Conservation (phyloP, 2,888 invertebrate species). For the Ichneumon xanthorius region DNA sequence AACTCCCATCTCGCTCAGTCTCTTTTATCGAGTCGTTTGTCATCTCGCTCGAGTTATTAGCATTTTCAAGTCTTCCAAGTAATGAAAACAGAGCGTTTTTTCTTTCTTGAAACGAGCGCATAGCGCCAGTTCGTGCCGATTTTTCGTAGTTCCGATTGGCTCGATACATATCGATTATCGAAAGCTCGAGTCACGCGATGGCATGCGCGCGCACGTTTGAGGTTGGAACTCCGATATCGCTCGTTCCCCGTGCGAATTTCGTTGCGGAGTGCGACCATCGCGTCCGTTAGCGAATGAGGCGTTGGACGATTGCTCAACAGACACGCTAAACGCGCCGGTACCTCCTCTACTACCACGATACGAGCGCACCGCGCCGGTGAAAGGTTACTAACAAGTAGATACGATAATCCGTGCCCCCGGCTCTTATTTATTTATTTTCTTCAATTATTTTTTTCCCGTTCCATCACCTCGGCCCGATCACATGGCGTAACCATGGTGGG, state of each 20-base stretch:
- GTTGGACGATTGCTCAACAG: slow-evolving; percentile 71
- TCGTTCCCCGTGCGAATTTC: slow-evolving; percentile 26
- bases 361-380: slow-evolving; percentile 66
- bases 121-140: too few species aligned
- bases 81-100: too few species aligned
- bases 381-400: slow-evolving; percentile 74
- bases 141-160: too few species aligned
- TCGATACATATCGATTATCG: too few species aligned
- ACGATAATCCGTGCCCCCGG: slow-evolving; percentile 27
- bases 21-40: too few species aligned
- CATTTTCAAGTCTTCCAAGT: too few species aligned
- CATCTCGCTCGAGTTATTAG: too few species aligned
- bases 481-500: slow-evolving; percentile 68
- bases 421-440: slow-evolving; percentile 43
- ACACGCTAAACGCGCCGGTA: slow-evolving; percentile 60
- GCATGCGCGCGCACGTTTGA: too few species aligned
- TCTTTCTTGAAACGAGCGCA: too few species aligned
- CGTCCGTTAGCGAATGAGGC: slow-evolving; percentile 68
- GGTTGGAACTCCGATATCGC: not conserved
- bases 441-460: slow-evolving; percentile 9
- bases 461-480: slow-evolving; percentile 29
- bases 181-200: too few species aligned
- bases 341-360: slow-evolving; percentile 35
- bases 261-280: slow-evolving; percentile 13
- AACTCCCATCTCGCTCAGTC: not conserved